Evolutionary conservation across 2,113 vertebrate genomes (phyloP).

Genomic region (Erpornis zantholeuca): DNA sequence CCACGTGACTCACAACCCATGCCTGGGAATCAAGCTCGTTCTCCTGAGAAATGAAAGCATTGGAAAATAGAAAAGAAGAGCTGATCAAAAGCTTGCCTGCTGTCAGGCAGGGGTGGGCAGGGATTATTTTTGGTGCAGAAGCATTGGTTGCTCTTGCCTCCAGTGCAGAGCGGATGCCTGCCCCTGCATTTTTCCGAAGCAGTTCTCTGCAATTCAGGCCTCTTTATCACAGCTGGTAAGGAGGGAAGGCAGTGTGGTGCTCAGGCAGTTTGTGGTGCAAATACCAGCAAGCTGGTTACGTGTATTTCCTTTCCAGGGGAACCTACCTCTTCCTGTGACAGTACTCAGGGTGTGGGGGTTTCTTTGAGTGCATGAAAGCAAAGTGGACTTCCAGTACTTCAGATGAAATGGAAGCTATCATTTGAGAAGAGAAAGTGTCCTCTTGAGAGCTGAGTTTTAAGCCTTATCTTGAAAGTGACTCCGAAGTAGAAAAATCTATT

Average conservation of each 20-base stretch:
- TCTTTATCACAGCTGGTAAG: not conserved
- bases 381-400: not conserved
- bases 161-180: not conserved
- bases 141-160: not conserved
- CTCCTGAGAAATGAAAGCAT: not conserved
- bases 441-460: not conserved
- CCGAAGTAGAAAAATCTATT: not conserved
- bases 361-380: not conserved
- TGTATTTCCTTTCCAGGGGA: not conserved
- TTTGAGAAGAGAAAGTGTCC: not conserved
- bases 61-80: not conserved
- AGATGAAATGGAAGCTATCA: not conserved
- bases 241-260: not conserved
- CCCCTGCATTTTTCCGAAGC: not conserved
- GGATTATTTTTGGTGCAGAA: not conserved
- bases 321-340: constrained; percentile 22
- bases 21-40: not conserved
- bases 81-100: not conserved
- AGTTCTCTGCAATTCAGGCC: not conserved
- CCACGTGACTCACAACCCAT: fast-evolving
- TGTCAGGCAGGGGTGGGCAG: not conserved
- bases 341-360: not conserved
- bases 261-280: not conserved
- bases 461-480: not conserved
- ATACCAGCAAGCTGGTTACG: not conserved